Conservation (phyloP, 2,797 vertebrate genomes). For the Odontamblyopus lacepedii region DNA sequence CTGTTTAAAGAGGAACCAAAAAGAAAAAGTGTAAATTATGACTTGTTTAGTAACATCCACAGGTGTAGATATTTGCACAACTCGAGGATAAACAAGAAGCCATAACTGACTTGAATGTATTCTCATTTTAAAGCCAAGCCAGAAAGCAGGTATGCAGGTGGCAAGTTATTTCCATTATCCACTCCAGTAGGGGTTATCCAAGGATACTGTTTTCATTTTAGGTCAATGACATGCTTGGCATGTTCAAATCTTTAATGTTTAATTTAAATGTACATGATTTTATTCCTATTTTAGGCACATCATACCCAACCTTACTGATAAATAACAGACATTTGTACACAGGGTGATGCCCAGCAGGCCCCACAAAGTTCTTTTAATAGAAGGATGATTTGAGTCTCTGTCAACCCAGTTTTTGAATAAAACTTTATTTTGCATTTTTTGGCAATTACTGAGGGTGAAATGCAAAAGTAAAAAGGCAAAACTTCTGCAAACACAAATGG, state of each 20-base stretch:
- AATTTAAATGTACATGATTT: no score
- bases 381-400: no score
- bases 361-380: not conserved
- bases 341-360: no score
- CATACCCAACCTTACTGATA: no score
- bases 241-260: no score
- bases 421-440: not conserved
- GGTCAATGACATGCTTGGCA: not conserved
- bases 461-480: not conserved
- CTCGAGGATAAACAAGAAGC: not conserved
- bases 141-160: not conserved
- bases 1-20: conserved; percentile 59
- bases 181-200: not conserved
- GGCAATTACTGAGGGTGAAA: not conserved
- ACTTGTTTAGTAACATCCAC: not conserved
- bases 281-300: no score
- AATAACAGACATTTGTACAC: no score
- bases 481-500: not conserved
- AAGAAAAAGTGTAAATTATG: not conserved
- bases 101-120: not conserved
- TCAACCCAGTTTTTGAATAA: not conserved
- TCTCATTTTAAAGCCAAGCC: not conserved
- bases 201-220: not conserved
- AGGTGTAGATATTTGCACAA: not conserved
- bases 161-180: not conserved